phyloP scores from a whole-genome alignment of 1,140 invertebrate species.

The Cyphomyrmex costatus region DNA sequence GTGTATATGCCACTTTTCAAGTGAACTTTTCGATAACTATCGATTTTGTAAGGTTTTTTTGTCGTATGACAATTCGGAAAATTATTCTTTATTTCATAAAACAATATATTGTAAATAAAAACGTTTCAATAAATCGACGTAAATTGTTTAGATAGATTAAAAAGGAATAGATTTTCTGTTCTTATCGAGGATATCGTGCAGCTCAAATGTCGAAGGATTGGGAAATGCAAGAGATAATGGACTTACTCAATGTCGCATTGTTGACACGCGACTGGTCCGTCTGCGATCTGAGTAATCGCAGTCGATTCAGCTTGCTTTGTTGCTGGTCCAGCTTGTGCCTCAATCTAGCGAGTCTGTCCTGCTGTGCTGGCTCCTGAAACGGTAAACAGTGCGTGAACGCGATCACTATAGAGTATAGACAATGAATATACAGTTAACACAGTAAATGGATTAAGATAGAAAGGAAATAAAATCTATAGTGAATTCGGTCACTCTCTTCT shows the following conservation, averaged over 20 bases:
- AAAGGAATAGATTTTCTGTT: neutral
- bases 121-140: neutral
- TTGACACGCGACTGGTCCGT: slow-evolving; percentile 96
- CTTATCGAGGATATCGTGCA: neutral
- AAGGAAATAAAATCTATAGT: neutral
- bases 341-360: slow-evolving; percentile 94
- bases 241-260: slow-evolving; percentile 97
- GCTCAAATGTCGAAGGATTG: neutral
- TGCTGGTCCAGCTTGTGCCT: slow-evolving; percentile 97
- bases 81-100: neutral
- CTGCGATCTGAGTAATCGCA: slow-evolving; percentile 96
- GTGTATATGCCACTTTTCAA: neutral
- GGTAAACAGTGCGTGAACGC: slow-evolving; percentile 62
- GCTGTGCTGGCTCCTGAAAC: slow-evolving; percentile 92
- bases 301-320: slow-evolving; percentile 96
- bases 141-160: neutral
- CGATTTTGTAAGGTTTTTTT: neutral
- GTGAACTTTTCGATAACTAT: neutral
- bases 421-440: neutral
- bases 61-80: neutral
- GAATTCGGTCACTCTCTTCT: too few species aligned
- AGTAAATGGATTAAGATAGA: neutral
- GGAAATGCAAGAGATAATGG: slow-evolving; percentile 53
- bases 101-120: neutral
- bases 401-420: neutral